phyloP scores from a whole-genome alignment of 2,888 invertebrate species.

The Macrosiphum euphorbiae region DNA sequence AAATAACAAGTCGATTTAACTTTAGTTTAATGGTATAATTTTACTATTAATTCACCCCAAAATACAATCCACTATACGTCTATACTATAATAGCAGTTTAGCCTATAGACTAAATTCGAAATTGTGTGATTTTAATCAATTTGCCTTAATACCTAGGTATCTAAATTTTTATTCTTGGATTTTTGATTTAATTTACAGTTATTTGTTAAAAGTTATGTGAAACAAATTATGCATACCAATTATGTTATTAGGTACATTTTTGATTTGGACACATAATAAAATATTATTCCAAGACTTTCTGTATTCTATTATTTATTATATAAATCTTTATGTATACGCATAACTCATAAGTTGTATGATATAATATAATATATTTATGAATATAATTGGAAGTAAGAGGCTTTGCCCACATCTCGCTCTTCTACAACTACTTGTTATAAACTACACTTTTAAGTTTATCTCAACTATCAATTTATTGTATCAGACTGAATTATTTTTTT shows the following conservation, averaged over 20 bases:
- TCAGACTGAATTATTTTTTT: background rate
- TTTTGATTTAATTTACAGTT: background rate
- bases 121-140: background rate
- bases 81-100: background rate
- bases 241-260: background rate
- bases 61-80: background rate
- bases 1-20: background rate
- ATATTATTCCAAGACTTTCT: background rate
- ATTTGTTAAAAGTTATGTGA: background rate
- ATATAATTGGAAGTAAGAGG: background rate
- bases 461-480: background rate
- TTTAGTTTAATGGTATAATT: background rate
- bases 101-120: background rate
- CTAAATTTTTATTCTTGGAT: background rate
- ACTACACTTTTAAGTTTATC: background rate
- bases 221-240: background rate
- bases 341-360: no score
- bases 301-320: background rate
- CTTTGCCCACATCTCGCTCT: background rate
- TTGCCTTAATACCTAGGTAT: background rate
- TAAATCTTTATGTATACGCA: no score
- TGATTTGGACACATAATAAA: background rate
- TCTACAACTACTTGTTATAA: background rate
- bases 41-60: background rate
- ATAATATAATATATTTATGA: background rate